A percentile compares a stretch with the other conserved stretches of the same genome.
Evolutionary conservation across 1,140 invertebrate genomes (phyloP).

Genomic region (Microvelia longipes): DNA sequence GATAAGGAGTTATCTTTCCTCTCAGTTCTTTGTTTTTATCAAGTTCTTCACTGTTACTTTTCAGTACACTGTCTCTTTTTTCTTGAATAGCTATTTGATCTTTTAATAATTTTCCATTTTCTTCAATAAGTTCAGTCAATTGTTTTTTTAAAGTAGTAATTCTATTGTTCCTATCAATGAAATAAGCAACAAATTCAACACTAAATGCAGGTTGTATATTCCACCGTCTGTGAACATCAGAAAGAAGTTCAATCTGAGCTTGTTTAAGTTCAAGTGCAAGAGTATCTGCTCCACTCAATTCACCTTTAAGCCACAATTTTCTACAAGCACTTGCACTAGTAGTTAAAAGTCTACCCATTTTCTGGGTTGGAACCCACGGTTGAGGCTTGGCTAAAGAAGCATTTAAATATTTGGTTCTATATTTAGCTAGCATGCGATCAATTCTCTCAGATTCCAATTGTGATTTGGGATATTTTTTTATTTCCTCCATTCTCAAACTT

Average conservation of each 20-base stretch:
- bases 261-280: slow-evolving; percentile 61
- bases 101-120: slow-evolving; percentile 52
- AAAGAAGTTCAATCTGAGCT: slow-evolving; percentile 55
- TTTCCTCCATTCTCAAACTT: slow-evolving; percentile 58
- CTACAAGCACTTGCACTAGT: slow-evolving; percentile 79
- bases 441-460: slow-evolving; percentile 44
- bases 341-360: slow-evolving; percentile 76
- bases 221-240: slow-evolving; percentile 81
- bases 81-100: slow-evolving; percentile 54
- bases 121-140: slow-evolving; percentile 53
- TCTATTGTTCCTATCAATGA: slow-evolving; percentile 62
- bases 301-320: slow-evolving; percentile 68
- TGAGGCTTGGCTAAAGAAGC: slow-evolving; percentile 57
- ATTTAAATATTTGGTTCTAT: slow-evolving; percentile 53
- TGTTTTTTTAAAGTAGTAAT: slow-evolving; percentile 60
- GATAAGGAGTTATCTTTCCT: slow-evolving; percentile 37
- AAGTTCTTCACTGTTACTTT: slow-evolving; percentile 37
- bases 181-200: slow-evolving; percentile 89
- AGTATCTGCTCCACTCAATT: slow-evolving; percentile 75
- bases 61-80: slow-evolving; percentile 56
- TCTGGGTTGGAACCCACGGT: slow-evolving; percentile 85
- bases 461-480: slow-evolving; percentile 37
- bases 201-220: slow-evolving; percentile 81
- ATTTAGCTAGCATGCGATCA: slow-evolving; percentile 58
- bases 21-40: slow-evolving; percentile 31